These are phyloP conservation scores for Intellagama lesueurii DNA, from an alignment of 2,797 vertebrate species.

Conservation along the genomic window DNA sequence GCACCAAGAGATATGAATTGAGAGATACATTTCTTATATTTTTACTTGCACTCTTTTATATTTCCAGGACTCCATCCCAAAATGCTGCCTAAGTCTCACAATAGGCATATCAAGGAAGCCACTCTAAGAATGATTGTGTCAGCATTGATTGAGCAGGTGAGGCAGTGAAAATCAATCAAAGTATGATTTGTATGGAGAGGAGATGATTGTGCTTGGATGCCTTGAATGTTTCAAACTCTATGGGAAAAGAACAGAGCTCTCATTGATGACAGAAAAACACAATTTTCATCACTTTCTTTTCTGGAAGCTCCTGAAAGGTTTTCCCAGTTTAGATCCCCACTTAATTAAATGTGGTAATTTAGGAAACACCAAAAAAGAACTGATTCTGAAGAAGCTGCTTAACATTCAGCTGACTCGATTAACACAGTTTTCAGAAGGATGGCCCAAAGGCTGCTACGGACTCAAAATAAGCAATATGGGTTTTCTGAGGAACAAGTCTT, in stretches of 20 bases:
- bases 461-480: not conserved
- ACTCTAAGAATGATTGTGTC: not conserved
- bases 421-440: not conserved
- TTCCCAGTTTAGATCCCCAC: not conserved
- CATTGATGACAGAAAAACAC: not conserved
- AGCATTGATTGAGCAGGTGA: constrained; percentile 9
- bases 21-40: not conserved
- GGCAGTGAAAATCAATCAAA: constrained; percentile 1
- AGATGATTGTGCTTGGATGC: not conserved
- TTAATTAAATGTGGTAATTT: not conserved
- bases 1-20: not conserved
- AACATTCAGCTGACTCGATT: not conserved
- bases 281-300: not conserved
- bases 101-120: not conserved
- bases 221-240: not conserved
- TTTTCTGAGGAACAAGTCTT: not conserved
- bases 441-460: not conserved
- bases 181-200: not conserved
- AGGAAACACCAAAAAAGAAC: not conserved
- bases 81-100: not conserved
- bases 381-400: not conserved
- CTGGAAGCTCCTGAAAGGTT: not conserved
- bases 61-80: not conserved
- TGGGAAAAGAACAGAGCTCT: not conserved
- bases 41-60: not conserved